phyloP scores from a whole-genome alignment of 2,797 vertebrate genomes.

The Tadarida brasiliensis region DNA sequence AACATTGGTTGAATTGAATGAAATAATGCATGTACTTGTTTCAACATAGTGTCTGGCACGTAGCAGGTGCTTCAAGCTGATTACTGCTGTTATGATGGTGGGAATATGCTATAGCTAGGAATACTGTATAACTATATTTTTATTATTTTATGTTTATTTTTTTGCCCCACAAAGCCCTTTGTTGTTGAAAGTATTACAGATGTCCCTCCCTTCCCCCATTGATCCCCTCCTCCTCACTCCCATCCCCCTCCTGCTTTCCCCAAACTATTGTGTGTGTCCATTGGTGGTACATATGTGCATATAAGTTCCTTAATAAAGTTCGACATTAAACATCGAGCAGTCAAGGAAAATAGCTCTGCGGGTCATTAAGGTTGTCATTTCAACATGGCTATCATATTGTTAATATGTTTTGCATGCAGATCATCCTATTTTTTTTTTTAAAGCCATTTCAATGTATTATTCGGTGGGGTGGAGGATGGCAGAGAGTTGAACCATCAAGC shows the following conservation, averaged over 20 bases:
- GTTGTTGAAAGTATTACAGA: no score
- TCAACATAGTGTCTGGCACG: background rate
- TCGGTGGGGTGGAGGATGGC: background rate
- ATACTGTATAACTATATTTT: background rate
- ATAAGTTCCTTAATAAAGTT: background rate
- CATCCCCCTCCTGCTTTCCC: no score
- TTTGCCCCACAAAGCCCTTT: no score
- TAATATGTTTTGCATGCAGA: slow-evolving; percentile 46
- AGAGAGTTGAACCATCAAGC: slow-evolving; percentile 48
- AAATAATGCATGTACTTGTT: background rate
- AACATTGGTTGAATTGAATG: background rate
- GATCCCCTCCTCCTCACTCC: no score
- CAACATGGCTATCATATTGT: background rate
- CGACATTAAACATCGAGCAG: background rate
- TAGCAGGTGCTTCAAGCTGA: background rate
- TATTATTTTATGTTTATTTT: background rate
- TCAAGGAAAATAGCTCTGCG: background rate
- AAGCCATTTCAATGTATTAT: slow-evolving; percentile 42
- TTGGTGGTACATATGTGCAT: no score
- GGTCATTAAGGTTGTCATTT: slow-evolving; percentile 25
- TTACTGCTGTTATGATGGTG: background rate
- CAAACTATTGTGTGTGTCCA: no score
- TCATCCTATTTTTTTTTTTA: background rate
- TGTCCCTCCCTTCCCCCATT: no score
- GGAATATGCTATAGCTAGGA: background rate